A percentile compares a stretch with the other conserved stretches of the same genome.
Evolutionary conservation across 2,113 vertebrate genomes (phyloP).

Genomic region (Beaufortia kweichowensis): DNA sequence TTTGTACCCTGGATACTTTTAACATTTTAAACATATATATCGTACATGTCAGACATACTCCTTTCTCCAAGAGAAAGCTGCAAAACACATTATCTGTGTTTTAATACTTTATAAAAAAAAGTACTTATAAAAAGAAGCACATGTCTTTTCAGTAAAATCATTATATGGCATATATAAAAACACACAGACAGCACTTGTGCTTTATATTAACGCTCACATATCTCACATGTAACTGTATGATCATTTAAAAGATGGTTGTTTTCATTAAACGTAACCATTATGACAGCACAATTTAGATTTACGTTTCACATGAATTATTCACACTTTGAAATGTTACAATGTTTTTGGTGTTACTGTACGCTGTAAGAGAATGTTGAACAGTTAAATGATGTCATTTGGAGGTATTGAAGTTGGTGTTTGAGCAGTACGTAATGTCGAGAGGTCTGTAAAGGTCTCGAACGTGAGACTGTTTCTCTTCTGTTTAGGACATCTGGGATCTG

Average conservation of each 20-base stretch:
- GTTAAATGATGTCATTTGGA: conserved; percentile 10
- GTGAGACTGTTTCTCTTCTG: conserved; percentile 47
- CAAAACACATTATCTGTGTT: neutral
- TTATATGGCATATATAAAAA: neutral
- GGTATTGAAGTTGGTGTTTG: conserved; percentile 13
- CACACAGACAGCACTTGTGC: too few relatives aligned
- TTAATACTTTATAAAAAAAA: neutral
- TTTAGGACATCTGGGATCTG: conserved; percentile 41
- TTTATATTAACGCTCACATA: too few relatives aligned
- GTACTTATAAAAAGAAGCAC: neutral
- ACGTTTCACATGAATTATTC: too few relatives aligned
- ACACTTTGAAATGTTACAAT: too few relatives aligned
- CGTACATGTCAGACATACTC: neutral
- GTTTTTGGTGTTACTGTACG: neutral
- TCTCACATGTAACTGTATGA: neutral
- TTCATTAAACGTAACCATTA: neutral
- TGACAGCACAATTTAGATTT: too few relatives aligned
- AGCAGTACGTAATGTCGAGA: conserved; percentile 52
- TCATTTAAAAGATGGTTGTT: neutral
- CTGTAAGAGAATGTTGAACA: neutral
- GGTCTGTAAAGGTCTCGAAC: conserved; percentile 58
- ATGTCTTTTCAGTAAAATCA: too few relatives aligned
- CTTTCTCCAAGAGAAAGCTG: neutral
- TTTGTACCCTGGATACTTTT: neutral
- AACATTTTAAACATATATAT: conserved; percentile 1